Base-by-base conservation (phyloP, 2,113 vertebrate genomes). In the Benitochromis conjunctus region DNA sequence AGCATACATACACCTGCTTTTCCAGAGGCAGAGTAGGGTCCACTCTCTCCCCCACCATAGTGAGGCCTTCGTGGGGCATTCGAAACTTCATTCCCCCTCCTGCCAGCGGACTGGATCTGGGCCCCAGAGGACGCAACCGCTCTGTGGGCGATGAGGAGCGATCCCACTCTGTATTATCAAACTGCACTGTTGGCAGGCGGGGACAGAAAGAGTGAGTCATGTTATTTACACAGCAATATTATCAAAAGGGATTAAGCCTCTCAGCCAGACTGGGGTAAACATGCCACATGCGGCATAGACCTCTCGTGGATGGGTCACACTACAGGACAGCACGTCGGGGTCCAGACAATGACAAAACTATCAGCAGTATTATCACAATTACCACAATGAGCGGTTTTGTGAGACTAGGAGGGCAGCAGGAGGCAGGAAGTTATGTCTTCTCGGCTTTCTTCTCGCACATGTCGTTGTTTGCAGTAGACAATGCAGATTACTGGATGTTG, bases 1-100 rank as follows among this genome's bases (percentile, higher is more conserved):
- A 43, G 74, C 31, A 26, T 95, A 98, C 97, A 95, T 97, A 99
- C 98, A 98, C 98, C 94, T 99, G 98, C 88, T 98, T 98, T 94
- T 99, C 98, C 96, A 99, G 95, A 9, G 97, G 96, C 88, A 99
- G 90, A 24, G 94, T 92, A n/a, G 98, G 97, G 86, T 99, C 98
- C 94, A 99, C 97, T 95, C 97, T 97, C 92, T 99, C 98, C 64
- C 98, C 98, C 57, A 98, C 91, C 94, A 94, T 79, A 4, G 81
- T 5, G 41, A 90, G 92, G 87, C 97, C 96, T 58, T 99, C 98
- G 0, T 97, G 97, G 31, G 97, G 97, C 94, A 96, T 97, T 91
- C 97, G 95, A 74, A 97, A 97, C 92, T 97, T 99, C 94, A 97
- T 95, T 83, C 96, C 97, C 41, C 97, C 97, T 85, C 96, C 96